Evolutionary conservation across 2,888 invertebrate genomes (phyloP), one percentile per base, ranked within the genome.

Genomic region (Tachystola acroxantha): DNA sequence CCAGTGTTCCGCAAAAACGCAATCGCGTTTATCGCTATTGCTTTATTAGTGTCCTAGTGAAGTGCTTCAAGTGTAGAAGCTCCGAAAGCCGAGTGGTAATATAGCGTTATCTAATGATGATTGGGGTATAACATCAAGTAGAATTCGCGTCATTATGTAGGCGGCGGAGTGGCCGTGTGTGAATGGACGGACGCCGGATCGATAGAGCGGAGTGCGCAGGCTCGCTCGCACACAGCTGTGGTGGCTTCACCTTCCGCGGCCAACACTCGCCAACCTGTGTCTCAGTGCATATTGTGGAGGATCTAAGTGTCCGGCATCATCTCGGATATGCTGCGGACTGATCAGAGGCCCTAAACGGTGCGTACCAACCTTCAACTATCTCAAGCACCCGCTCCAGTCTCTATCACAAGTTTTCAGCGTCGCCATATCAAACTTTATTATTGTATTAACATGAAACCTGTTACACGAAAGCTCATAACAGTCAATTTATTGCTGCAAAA

Each of bases 121-220:
- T 84, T 79, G 73, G 64, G 65, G 72, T 76, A 68, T 74, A 76
- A 74, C 75, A 72, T 63, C 45, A 60, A 62, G 51, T 62, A 53
- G 66, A 62, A 52, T 45, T 43, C 62, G 56, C 58, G 63, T 64
- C 61, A 70, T 67, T 72, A 76, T 75, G 82, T 82, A 76, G 84
- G 82, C 75, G 80, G 71, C 45, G 66, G 64, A 68, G 68, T 66
- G 73, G 67, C 59, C 63, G 65, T 66, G 57, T 68, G 76, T 85
- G 85, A 84, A 84, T 81, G 79, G 78, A 71, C 61, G 61, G 57
- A 49, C 50, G 50, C 43, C 42, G 68, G 80, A 84, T 85, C 85
- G 85, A 85, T 86, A 76, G 57, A 67, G 72, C 75, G 53, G 62
- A 74, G 66, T 78, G 84, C 85, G 85, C 85, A 84, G 63, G 73